phyloP scores from a whole-genome alignment of 2,113 vertebrate genomes.

The Electrona antarctica region DNA sequence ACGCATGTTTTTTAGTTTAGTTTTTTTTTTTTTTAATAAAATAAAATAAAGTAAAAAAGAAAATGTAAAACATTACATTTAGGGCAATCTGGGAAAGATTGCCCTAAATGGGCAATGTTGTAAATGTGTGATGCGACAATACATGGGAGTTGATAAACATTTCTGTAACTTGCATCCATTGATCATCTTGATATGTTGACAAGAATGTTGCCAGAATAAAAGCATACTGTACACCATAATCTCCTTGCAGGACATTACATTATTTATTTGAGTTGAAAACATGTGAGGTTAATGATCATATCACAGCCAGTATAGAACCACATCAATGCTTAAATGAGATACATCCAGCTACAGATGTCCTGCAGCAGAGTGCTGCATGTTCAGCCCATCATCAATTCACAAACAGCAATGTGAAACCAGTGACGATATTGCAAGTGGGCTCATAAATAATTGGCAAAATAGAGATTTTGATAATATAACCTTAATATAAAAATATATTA shows the following conservation, averaged over 20 bases:
- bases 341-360: constrained; percentile 29
- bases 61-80: too few relatives aligned
- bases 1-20: neutral
- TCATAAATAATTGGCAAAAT: too few relatives aligned
- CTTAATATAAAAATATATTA: too few relatives aligned
- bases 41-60: neutral
- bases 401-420: too few relatives aligned
- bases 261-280: constrained; percentile 32
- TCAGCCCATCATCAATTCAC: constrained; percentile 13
- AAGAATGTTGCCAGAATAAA: neutral
- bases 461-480: too few relatives aligned
- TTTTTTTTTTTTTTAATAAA: too few relatives aligned
- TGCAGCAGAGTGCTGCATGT: constrained; percentile 26
- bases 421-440: constrained; percentile 1
- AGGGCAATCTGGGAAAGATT: too few relatives aligned
- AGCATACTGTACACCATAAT: constrained; percentile 16
- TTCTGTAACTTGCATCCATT: neutral
- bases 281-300: constrained; percentile 56
- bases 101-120: too few relatives aligned
- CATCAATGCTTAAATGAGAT: constrained; percentile 3
- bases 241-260: constrained; percentile 10
- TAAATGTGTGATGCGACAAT: too few relatives aligned
- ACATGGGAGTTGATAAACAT: too few relatives aligned
- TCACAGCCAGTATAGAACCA: constrained; percentile 24
- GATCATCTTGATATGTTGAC: constrained; percentile 1